These are phyloP conservation scores for Aethes cnicana DNA, from an alignment of 2,888 invertebrate genomes.

Conservation along the genomic window DNA sequence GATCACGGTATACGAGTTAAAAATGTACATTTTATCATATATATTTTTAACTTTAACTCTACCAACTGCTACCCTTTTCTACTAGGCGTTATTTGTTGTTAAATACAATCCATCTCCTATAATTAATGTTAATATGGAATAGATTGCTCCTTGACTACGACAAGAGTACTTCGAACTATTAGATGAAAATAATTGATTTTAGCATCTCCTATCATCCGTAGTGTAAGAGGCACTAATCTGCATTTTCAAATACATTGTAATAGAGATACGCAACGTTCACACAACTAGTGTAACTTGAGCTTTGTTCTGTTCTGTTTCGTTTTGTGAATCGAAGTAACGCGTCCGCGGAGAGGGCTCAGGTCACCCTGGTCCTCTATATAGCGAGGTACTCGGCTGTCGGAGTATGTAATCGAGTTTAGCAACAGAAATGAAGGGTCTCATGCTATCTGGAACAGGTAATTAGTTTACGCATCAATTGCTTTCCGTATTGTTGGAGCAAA, in stretches of 20 bases:
- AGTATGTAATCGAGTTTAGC: slow-evolving; percentile 74
- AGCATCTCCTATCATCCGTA: slow-evolving; percentile 52
- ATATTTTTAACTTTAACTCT: too few relatives aligned
- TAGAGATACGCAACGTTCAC: slow-evolving; percentile 51
- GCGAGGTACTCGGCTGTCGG: slow-evolving; percentile 60
- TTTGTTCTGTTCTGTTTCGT: slow-evolving; percentile 41
- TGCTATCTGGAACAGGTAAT: slow-evolving; percentile 72
- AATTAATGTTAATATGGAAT: slow-evolving; percentile 51
- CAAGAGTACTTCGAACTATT: slow-evolving; percentile 71
- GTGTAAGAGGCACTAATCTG: slow-evolving; percentile 73
- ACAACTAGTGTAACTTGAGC: slow-evolving; percentile 51
- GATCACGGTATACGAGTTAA: too few relatives aligned
- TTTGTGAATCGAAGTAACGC: slow-evolving; percentile 37
- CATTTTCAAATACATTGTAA: slow-evolving; percentile 71
- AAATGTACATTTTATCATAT: too few relatives aligned
- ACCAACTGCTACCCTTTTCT: too few relatives aligned
- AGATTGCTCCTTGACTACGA: slow-evolving; percentile 52
- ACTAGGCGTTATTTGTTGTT: too few relatives aligned
- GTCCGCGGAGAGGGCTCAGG: slow-evolving; percentile 13
- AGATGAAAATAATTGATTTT: slow-evolving; percentile 69
- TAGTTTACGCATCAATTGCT: slow-evolving; percentile 66
- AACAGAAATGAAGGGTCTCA: slow-evolving; percentile 70
- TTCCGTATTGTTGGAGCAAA: slow-evolving; percentile 49
- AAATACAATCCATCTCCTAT: too few relatives aligned
- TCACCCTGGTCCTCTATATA: slow-evolving; percentile 42